phyloP scores from a whole-genome alignment of 2,797 vertebrate genomes.

The Anolis apletophallus region DNA sequence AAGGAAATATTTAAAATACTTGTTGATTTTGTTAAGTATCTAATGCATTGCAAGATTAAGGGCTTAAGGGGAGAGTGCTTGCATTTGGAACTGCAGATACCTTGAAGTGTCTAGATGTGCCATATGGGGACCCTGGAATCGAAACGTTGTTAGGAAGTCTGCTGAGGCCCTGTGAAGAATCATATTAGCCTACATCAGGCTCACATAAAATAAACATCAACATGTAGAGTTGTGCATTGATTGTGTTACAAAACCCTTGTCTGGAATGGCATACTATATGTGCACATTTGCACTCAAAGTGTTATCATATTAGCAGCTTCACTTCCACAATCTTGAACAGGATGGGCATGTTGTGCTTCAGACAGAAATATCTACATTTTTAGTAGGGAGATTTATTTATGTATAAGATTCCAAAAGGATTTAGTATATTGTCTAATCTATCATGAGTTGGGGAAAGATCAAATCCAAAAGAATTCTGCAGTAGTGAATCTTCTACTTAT shows the following conservation, averaged over 20 bases:
- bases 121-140: background rate
- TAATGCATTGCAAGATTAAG: background rate
- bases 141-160: background rate
- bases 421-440: too few relatives aligned
- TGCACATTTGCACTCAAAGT: too few relatives aligned
- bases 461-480: background rate
- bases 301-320: too few relatives aligned
- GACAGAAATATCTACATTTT: too few relatives aligned
- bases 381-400: too few relatives aligned
- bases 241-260: too few relatives aligned
- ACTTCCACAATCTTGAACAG: too few relatives aligned
- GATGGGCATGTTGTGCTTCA: too few relatives aligned
- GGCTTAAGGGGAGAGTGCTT: background rate
- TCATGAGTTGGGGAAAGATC: background rate
- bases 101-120: background rate
- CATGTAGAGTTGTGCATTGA: too few relatives aligned
- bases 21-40: background rate
- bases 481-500: background rate
- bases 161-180: background rate
- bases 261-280: too few relatives aligned
- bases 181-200: background rate
- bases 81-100: background rate
- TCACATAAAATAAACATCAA: too few relatives aligned
- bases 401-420: too few relatives aligned
- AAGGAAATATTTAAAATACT: slow-evolving; percentile 1